phyloP scores from a whole-genome alignment of 2,113 vertebrate genomes.

The Syngnathus floridae region DNA sequence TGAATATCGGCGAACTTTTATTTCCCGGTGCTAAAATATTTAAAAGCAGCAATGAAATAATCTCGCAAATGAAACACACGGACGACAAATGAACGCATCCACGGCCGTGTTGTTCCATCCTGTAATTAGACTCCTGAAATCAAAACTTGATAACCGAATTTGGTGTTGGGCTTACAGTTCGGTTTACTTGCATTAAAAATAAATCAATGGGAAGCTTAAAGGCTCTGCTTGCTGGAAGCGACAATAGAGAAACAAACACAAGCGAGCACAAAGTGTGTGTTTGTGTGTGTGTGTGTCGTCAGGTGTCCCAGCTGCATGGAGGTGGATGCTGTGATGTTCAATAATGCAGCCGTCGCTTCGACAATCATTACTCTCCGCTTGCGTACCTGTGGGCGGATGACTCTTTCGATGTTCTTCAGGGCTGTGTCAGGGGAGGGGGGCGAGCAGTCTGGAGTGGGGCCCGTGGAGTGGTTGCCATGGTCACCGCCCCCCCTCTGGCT shows the following conservation, averaged over 20 bases:
- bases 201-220: too few relatives aligned
- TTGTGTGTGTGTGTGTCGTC: not conserved
- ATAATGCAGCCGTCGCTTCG: slow-evolving; percentile 54
- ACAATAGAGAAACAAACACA: too few relatives aligned
- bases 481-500: slow-evolving; percentile 82
- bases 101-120: too few relatives aligned
- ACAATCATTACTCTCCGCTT: slow-evolving; percentile 25
- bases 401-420: slow-evolving; percentile 96
- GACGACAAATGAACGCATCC: too few relatives aligned
- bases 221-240: too few relatives aligned
- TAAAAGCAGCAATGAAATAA: too few relatives aligned
- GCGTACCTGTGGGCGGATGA: slow-evolving; percentile 93
- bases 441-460: slow-evolving; percentile 95
- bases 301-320: slow-evolving; percentile 71
- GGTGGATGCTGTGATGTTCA: slow-evolving; percentile 69
- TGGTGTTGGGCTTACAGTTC: too few relatives aligned
- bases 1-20: not conserved
- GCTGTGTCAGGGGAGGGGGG: slow-evolving; percentile 96
- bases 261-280: not conserved
- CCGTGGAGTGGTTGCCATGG: slow-evolving; percentile 90
- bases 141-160: too few relatives aligned
- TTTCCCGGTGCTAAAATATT: too few relatives aligned
- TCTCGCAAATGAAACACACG: too few relatives aligned
- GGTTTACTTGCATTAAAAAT: too few relatives aligned
- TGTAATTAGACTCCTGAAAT: too few relatives aligned